Base-by-base conservation (phyloP, 1,140 invertebrate genomes). In the Eumaeus atala region DNA sequence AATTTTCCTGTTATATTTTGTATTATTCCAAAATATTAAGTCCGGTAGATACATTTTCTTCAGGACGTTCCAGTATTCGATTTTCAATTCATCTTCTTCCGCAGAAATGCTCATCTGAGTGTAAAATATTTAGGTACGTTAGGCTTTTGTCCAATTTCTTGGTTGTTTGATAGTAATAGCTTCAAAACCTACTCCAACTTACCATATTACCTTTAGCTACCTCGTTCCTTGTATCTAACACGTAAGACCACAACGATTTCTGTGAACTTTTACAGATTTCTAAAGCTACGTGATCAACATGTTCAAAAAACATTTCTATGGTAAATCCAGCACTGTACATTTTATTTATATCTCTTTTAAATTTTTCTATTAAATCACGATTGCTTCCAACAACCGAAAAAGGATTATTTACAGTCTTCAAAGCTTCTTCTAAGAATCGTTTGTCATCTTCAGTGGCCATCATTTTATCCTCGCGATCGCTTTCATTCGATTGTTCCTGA, bases 211-310 rank as follows among this genome's bases (percentile, higher is more conserved):
- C 84, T 64, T 84, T 87, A 59, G 84, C 84, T 9, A 44, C 18
- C 54, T 84, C 81, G 55, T 72, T 80, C 49, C 68, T 74, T 28
- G 76, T 78, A 61, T 87, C 78, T 6, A 74, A 81, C 8, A 87
- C 79, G 21, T 84, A 87, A 5, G 74, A 70, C 84, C 84, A 87
- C 16, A 87, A 54, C 2, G 81, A 74, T 51, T 78, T 67, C 52
- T 83, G 80, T 10, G 84, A 84, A 47, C 70, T 77, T 69, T 82
- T 82, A 54, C 83, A 87, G n/a, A 83, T 67, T 59, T 87, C 76
- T 51, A 83, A 70, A 68, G 74, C 84, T 44, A 87, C 58, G 51
- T 76, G 77, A 63, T 86, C 83, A 78, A 86, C 83, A 64, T 76
- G 72, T 6, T 78, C 67, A 69, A 86, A 78, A 65, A 84, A 86